Percentiles rank a stretch among this genome's conserved stretches.
phyloP scores from a whole-genome alignment of 2,888 invertebrate species.

The Idaea aversata region DNA sequence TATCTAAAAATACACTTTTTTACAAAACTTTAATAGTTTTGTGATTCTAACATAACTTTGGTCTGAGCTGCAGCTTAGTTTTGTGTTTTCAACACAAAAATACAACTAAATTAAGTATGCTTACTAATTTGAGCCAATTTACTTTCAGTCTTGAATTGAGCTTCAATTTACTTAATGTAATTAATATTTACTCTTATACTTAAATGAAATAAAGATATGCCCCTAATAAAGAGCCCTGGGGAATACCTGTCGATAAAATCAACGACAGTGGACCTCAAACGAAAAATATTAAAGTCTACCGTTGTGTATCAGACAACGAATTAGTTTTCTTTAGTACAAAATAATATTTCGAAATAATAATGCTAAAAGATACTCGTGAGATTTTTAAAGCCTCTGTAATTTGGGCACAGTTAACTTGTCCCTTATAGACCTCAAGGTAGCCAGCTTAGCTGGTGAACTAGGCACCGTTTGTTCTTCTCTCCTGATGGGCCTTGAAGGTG shows the following conservation, averaged over 20 bases:
- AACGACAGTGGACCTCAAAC: too few relatives aligned
- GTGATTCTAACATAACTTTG: constrained; percentile 21
- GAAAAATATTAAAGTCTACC: too few relatives aligned
- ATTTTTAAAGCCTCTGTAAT: constrained; percentile 51
- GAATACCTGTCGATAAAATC: too few relatives aligned
- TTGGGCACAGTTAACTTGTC: constrained; percentile 69
- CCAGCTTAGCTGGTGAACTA: constrained; percentile 68
- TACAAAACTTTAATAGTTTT: constrained; percentile 2
- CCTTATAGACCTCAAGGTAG: constrained; percentile 66
- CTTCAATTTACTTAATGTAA: constrained; percentile 11
- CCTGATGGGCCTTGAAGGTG: constrained; percentile 53
- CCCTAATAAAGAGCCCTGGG: too few relatives aligned
- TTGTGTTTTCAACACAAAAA: constrained; percentile 38
- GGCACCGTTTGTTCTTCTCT: constrained; percentile 64
- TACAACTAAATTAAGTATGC: constrained; percentile 16
- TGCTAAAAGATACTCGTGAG: not conserved
- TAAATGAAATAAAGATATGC: constrained; percentile 6
- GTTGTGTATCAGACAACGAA: too few relatives aligned
- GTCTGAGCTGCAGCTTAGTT: constrained; percentile 18
- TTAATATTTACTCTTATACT: constrained; percentile 35
- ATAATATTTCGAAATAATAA: too few relatives aligned
- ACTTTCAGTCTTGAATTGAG: constrained; percentile 54
- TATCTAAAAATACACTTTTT: not conserved
- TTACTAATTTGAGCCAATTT: constrained; percentile 50
- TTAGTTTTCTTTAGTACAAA: too few relatives aligned